Base-by-base conservation (phyloP, 2,797 vertebrate genomes). In the Coccyzus lansbergi region DNA sequence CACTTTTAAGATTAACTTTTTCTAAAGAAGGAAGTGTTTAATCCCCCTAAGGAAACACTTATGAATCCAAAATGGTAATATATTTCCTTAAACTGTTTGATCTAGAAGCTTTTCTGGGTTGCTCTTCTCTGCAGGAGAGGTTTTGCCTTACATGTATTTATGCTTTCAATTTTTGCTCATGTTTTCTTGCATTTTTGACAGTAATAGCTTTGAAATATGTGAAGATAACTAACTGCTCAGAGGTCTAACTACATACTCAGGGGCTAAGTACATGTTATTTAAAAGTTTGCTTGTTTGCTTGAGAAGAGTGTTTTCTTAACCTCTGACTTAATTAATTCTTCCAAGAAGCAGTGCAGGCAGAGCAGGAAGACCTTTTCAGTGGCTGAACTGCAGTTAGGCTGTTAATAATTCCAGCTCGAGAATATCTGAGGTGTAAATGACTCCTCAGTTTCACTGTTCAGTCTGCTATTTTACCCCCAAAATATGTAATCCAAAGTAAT, bases 11-110 rank as follows among this genome's bases (percentile, higher is more conserved):
- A 71, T 31, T 28, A 90, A 71, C 22, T 63, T 88, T 80, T 90
- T 67, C 80, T 76, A 51, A 75, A 71, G 51, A 62, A 81, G 19
- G 8, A 51, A n/a, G 10, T 84, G 29, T 75, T 91, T 75, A 85
- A 88, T 86, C 15, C 63, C 91, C 53, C 48, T 69, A 86, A 86
- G 86, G 49, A 92, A 92, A 86, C 8, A 3, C 12, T 95, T 85
- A 40, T 4, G 2, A 95, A 92, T 71, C 62, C 8, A 6, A 92
- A 92, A 92, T 83, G 8, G 38, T 85, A 85, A 87, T 34, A 4
- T 52, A 77, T 83, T 77, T 89, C 62, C 31, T 87, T 80, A 85
- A 94, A 85, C 28, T 64, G 13, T 74, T 94, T 88, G 79, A 89
- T 92, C 52, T 89, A 18, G 62, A 75, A 74, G 29, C 2, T 83